phyloP scores from a whole-genome alignment of 2,888 invertebrate species.

The Orthonevra nobilis region DNA sequence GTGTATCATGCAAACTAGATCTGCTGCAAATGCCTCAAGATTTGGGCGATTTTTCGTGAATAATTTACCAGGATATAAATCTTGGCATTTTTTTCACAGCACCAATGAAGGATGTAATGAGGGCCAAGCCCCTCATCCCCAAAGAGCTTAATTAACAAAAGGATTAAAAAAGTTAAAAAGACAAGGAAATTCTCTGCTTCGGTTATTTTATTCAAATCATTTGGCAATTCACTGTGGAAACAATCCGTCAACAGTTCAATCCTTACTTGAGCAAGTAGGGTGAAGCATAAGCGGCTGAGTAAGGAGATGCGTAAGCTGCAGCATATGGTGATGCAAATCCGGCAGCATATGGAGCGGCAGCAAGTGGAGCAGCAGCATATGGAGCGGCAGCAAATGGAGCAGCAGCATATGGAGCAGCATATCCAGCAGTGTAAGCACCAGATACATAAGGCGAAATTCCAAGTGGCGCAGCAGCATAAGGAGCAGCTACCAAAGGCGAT shows the following conservation, averaged over 20 bases:
- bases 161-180: too few species aligned
- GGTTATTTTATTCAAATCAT: constrained; percentile 39
- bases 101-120: too few species aligned
- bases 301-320: constrained; percentile 71
- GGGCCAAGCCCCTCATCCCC: too few species aligned
- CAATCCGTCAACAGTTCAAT: background rate
- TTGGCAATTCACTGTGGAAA: background rate
- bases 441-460: constrained; percentile 71
- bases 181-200: too few species aligned
- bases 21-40: too few species aligned
- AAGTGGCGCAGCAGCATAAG: constrained; percentile 70
- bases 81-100: too few species aligned
- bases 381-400: constrained; percentile 73
- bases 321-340: constrained; percentile 71
- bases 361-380: constrained; percentile 80
- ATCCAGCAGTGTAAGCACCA: constrained; percentile 72
- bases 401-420: constrained; percentile 72
- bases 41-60: too few species aligned
- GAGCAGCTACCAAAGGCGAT: constrained; percentile 77
- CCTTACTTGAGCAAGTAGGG: constrained; percentile 69
- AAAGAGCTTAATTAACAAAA: too few species aligned
- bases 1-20: too few species aligned
- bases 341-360: constrained; percentile 79
- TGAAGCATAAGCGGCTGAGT: constrained; percentile 74
- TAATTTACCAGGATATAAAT: too few species aligned